Evolutionary conservation across 2,113 vertebrate species (phyloP).

Genomic region (Myanophis thanlyinensis): DNA sequence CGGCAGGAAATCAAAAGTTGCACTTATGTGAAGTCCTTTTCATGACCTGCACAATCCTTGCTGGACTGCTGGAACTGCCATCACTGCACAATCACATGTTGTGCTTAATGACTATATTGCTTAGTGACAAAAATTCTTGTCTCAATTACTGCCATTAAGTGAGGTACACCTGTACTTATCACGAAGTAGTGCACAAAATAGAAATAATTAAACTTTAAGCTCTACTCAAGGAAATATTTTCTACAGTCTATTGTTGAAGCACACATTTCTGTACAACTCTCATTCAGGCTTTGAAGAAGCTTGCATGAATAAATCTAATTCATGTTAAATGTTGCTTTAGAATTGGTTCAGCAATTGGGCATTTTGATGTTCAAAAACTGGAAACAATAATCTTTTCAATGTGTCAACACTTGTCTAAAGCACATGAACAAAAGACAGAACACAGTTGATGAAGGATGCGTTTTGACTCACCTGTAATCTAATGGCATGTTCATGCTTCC

Average conservation of each 20-base stretch:
- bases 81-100: not conserved
- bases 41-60: not conserved
- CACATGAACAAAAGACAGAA: not conserved
- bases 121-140: not conserved
- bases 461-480: slow-evolving; percentile 82
- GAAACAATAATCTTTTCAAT: slow-evolving; percentile 1
- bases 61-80: not conserved
- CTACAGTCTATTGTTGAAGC: not conserved
- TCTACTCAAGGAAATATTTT: not conserved
- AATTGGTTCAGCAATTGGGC: not conserved
- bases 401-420: slow-evolving; percentile 14
- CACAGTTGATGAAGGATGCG: not conserved
- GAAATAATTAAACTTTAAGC: not conserved
- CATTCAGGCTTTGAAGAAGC: not conserved
- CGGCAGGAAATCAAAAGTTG: not conserved
- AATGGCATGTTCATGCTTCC: slow-evolving; percentile 93
- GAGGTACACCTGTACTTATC: not conserved
- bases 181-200: not conserved
- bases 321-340: not conserved
- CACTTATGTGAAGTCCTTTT: not conserved
- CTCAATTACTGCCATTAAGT: not conserved
- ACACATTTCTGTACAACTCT: not conserved
- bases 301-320: not conserved
- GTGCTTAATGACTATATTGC: not conserved
- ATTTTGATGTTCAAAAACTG: not conserved